phyloP scores from a whole-genome alignment of 2,888 invertebrate species.

The Strigamia transsilvanica region DNA sequence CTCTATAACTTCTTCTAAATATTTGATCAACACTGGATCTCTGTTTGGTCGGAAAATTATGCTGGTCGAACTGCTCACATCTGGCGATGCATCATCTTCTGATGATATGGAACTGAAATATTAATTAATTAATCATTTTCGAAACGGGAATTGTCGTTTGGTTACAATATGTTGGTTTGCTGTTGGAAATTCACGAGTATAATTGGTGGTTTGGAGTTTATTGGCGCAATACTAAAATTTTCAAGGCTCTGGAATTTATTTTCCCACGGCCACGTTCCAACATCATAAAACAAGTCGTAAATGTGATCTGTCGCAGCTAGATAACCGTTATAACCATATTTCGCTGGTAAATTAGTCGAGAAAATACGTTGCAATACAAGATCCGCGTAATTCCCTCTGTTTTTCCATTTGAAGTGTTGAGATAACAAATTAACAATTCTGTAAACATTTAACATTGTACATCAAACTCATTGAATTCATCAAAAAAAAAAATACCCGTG shows the following conservation, averaged over 20 bases:
- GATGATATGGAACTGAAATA: neutral
- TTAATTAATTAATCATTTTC: neutral
- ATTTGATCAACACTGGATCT: constrained; percentile 23
- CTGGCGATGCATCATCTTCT: neutral
- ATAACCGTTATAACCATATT: constrained; percentile 50
- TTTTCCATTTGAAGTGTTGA: constrained; percentile 32
- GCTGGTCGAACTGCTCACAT: neutral
- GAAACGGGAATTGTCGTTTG: neutral
- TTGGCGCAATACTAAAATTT: constrained; percentile 17
- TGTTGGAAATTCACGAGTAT: constrained; percentile 41
- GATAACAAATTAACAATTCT: constrained; percentile 51
- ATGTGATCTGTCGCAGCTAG: constrained; percentile 41
- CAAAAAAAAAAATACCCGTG: constrained; percentile 38
- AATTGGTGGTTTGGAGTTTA: neutral
- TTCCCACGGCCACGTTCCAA: constrained; percentile 50
- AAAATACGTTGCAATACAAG: constrained; percentile 48
- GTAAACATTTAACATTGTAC: neutral
- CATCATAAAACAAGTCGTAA: constrained; percentile 41
- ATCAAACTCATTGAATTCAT: neutral
- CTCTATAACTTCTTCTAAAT: neutral
- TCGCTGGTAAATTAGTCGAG: constrained; percentile 49
- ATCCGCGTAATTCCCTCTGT: constrained; percentile 50
- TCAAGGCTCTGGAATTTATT: constrained; percentile 33
- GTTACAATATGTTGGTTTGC: neutral
- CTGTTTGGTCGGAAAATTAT: constrained; percentile 8